These are phyloP conservation scores for Goniozus legneri DNA, from an alignment of 1,140 invertebrate species.

Conservation along the genomic window DNA sequence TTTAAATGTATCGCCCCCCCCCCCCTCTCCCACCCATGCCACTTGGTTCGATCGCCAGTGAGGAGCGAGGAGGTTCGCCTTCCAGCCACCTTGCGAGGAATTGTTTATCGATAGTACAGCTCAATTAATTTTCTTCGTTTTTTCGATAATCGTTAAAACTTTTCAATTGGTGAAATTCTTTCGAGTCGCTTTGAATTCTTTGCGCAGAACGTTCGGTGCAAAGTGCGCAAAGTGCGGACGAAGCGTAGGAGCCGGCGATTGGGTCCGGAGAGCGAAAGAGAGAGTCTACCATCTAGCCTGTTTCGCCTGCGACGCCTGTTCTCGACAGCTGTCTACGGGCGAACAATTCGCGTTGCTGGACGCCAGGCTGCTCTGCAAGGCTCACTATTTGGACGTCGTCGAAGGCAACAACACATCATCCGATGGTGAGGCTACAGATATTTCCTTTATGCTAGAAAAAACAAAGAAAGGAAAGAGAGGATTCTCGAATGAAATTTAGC, in stretches of 20 bases:
- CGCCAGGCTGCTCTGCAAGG: constrained; percentile 89
- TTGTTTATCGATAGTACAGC: no score
- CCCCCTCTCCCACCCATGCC: neutral
- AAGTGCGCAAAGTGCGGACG: constrained; percentile 94
- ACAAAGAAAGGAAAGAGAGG: no score
- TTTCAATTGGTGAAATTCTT: no score
- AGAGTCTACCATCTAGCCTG: constrained; percentile 96
- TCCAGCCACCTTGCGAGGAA: no score
- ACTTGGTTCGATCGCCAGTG: neutral
- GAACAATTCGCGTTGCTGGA: constrained; percentile 96
- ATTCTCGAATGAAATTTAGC: no score
- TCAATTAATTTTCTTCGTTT: no score
- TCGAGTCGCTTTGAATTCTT: neutral
- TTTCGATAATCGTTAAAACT: neutral
- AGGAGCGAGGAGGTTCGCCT: no score
- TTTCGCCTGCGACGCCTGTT: constrained; percentile 95
- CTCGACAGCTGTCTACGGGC: constrained; percentile 90
- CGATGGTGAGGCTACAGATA: constrained; percentile 29
- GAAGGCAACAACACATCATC: constrained; percentile 85
- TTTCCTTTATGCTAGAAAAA: no score
- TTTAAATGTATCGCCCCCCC: no score
- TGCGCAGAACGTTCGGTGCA: constrained; percentile 84
- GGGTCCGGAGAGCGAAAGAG: constrained; percentile 91
- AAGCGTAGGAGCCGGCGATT: constrained; percentile 89
- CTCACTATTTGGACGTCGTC: constrained; percentile 91